Evolutionary conservation across 2,888 invertebrate genomes (phyloP), one percentile per base, ranked within the genome.

Genomic region (Elegia similella): DNA sequence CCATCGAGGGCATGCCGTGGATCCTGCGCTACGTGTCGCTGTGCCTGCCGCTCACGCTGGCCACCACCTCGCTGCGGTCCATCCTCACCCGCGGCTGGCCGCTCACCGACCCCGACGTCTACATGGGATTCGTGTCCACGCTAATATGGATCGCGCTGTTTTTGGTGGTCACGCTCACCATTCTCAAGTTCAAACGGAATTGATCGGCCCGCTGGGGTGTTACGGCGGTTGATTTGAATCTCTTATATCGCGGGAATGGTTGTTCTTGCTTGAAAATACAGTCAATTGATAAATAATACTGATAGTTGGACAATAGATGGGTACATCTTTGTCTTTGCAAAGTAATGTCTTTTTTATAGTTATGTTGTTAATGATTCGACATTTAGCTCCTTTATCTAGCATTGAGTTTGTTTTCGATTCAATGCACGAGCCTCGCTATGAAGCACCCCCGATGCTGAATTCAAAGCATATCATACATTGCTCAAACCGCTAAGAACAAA

Each of bases 1-100:
- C 98, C 59, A 95, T 98, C 62, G 98, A 98, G 82, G 98, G 98
- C 62, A 98, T 98, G 97, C 98, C 98, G 1, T 93, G 94, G 70
- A 93, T 96, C 59, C 89, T 98, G 34, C 93, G 95, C 68, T 97
- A 97, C 83, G 94, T 98, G 55, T 95, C 97, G 0, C 93, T 96
- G 48, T 95, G 95, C 69, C 93, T 98, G 54, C 98, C 98, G 0
- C 88, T 98, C 55, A 98, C 98, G 0, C 92, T 97, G 79, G 97
- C 98, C n/a, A 98, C 98, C n/a, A 96, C 97, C 44, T 95, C 98
- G 0, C 92, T 98, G 54, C 92, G 98, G 55, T 96, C 96, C 55
- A 96, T 98, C 86, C 92, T 98, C 52, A 97, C 97, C 0, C 92
- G 97, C 67, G 98, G 98, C 50, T 98, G 98, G 98, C 93, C 94